These are phyloP conservation scores for Chrysaora quinquecirrha DNA, from an alignment of 30 jellyfish, hydroid and myxozoan species.

Conservation along the genomic window DNA sequence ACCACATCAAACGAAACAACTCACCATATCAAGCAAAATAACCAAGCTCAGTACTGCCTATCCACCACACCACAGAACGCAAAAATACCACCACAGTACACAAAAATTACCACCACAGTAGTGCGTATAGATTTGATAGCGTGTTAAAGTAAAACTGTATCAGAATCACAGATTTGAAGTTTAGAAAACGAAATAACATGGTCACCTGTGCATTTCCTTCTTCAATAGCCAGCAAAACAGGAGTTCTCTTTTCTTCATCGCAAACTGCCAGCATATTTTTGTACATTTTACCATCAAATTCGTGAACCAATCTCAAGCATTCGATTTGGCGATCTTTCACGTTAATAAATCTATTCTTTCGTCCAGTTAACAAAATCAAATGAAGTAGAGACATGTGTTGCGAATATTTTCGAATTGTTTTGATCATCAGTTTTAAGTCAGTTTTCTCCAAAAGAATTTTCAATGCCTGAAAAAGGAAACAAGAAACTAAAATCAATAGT, in stretches of 20 bases:
- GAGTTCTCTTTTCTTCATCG: constrained; percentile 40
- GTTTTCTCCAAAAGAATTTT: constrained; percentile 24
- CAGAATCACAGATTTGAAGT: no score
- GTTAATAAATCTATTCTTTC: not conserved
- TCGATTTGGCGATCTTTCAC: constrained; percentile 25
- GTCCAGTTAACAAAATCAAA: constrained; percentile 18
- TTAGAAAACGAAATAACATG: not conserved
- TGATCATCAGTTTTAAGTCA: constrained; percentile 28
- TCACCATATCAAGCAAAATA: no score
- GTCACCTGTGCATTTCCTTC: constrained; percentile 18
- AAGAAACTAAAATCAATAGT: not conserved
- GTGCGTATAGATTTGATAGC: no score
- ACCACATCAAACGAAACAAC: no score
- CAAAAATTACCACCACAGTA: no score
- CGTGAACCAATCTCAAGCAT: constrained; percentile 21
- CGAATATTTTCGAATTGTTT: constrained; percentile 3
- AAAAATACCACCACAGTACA: no score
- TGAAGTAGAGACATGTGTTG: constrained; percentile 57
- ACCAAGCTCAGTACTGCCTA: no score
- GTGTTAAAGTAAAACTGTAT: no score
- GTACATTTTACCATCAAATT: constrained; percentile 21
- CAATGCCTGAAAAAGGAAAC: constrained; percentile 21
- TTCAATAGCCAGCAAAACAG: constrained; percentile 30
- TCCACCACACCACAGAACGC: no score
- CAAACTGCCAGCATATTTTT: constrained; percentile 11